These are phyloP conservation scores for Acanthisitta chloris DNA, from an alignment of 2,113 vertebrate genomes.

Conservation along the genomic window DNA sequence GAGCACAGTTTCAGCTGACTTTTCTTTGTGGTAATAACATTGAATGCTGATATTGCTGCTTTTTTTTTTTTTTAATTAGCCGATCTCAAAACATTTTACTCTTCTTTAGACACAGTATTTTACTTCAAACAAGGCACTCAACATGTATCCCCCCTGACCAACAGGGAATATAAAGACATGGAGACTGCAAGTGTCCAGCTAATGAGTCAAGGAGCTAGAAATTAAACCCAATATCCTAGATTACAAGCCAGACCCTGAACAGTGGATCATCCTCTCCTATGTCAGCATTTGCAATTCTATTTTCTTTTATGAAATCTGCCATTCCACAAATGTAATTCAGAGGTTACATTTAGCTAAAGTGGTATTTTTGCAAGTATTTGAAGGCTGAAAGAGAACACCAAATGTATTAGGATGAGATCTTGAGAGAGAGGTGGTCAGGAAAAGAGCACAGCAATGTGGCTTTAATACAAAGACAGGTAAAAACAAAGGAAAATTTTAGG, in stretches of 20 bases:
- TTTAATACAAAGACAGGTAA: neutral
- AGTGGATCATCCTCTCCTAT: neutral
- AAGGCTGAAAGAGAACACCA: neutral
- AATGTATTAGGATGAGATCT: neutral
- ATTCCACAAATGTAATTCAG: neutral
- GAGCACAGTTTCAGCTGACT: neutral
- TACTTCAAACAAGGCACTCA: neutral
- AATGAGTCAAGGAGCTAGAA: neutral
- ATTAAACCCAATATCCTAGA: neutral
- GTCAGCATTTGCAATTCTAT: neutral
- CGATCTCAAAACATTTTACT: neutral
- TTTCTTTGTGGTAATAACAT: neutral
- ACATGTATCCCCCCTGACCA: neutral
- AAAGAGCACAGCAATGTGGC: neutral
- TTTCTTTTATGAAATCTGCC: neutral
- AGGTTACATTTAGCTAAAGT: neutral
- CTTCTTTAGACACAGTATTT: neutral
- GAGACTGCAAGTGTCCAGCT: neutral
- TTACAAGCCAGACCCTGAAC: neutral
- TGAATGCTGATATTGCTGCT: neutral
- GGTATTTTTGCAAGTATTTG: neutral
- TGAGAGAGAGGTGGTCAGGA: neutral
- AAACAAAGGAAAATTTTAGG: neutral
- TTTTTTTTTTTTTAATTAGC: neutral
- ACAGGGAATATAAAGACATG: neutral